These are phyloP conservation scores for Elegia similella DNA, from an alignment of 2,888 invertebrate species.

Conservation along the genomic window DNA sequence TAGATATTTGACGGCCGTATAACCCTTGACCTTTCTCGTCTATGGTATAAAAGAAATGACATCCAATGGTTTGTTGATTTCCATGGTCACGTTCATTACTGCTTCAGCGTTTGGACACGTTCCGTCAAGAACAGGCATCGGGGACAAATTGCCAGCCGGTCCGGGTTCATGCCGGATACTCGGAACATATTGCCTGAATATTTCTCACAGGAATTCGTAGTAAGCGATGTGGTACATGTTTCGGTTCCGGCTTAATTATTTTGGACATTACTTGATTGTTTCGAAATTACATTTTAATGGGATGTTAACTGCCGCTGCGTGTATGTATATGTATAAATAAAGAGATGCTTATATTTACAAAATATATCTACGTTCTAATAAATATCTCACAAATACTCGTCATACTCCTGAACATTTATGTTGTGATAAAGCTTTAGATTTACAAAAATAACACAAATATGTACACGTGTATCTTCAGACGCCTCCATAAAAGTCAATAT, in stretches of 20 bases:
- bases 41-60: background rate
- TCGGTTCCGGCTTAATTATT: background rate
- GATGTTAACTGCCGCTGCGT: too few relatives aligned
- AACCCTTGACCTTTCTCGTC: background rate
- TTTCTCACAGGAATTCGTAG: conserved; percentile 21
- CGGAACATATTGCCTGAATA: conserved; percentile 44
- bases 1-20: too few relatives aligned
- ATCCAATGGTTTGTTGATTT: background rate
- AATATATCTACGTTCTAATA: too few relatives aligned
- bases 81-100: conserved; percentile 5
- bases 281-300: too few relatives aligned
- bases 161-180: conserved; percentile 49
- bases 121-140: conserved; percentile 29
- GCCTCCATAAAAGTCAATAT: background rate
- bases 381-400: too few relatives aligned
- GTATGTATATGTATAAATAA: too few relatives aligned
- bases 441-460: too few relatives aligned
- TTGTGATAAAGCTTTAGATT: too few relatives aligned
- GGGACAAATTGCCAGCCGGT: conserved; percentile 45
- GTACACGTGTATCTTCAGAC: too few relatives aligned
- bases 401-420: too few relatives aligned
- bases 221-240: conserved; percentile 4
- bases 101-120: too few relatives aligned
- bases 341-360: too few relatives aligned
- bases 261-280: background rate